Percentiles rank a stretch among this genome's conserved stretches.
Evolutionary conservation across 1,140 invertebrate genomes (phyloP).

Genomic region (Helicoverpa zea): DNA sequence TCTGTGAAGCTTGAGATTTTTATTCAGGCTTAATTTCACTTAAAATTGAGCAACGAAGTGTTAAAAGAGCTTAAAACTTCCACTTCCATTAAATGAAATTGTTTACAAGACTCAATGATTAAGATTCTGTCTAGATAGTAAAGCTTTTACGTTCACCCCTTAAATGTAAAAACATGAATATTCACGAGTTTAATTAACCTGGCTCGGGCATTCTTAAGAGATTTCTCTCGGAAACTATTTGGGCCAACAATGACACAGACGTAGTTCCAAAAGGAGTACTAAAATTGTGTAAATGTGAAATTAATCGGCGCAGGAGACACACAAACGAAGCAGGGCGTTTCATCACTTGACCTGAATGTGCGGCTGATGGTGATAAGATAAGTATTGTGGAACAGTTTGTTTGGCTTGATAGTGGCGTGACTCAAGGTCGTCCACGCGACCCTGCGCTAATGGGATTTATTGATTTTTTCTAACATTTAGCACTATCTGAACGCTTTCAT

Average conservation of each 20-base stretch:
- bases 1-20: neutral
- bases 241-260: constrained; percentile 18
- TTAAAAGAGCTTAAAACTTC: neutral
- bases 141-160: constrained; percentile 36
- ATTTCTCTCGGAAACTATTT: constrained; percentile 27
- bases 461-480: constrained; percentile 36
- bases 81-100: constrained; percentile 1
- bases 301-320: constrained; percentile 32
- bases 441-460: constrained; percentile 42
- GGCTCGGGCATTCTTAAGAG: constrained; percentile 29
- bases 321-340: constrained; percentile 48
- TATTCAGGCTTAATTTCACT: no score
- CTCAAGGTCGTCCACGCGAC: constrained; percentile 52
- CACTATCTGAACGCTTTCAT: neutral
- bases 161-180: constrained; percentile 42
- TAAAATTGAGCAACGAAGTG: no score
- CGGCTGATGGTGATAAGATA: constrained; percentile 51
- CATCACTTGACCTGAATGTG: constrained; percentile 55
- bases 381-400: constrained; percentile 44
- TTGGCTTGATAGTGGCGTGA: constrained; percentile 37
- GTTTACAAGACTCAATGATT: constrained; percentile 20
- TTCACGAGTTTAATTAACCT: constrained; percentile 41
- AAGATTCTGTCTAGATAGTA: constrained; percentile 16
- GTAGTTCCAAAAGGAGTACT: constrained; percentile 10
- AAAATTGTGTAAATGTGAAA: constrained; percentile 30